These are phyloP conservation scores for Tenualosa ilisha DNA, from an alignment of 2,797 vertebrate species.

Conservation along the genomic window DNA sequence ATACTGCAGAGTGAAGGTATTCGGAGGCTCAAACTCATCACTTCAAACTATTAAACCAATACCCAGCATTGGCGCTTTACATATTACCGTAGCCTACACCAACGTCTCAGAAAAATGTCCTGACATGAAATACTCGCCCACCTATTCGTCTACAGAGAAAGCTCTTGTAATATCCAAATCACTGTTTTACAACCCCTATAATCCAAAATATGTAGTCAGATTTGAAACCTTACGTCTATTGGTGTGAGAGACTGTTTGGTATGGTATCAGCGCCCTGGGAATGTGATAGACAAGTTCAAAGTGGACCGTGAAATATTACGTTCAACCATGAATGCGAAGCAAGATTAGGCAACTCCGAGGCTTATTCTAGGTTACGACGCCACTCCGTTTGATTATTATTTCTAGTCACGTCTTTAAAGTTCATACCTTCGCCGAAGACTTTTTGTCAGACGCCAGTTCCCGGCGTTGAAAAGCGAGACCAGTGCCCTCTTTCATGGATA, in stretches of 20 bases:
- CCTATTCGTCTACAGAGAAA: not conserved
- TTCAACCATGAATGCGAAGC: not conserved
- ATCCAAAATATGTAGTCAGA: not conserved
- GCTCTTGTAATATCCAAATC: not conserved
- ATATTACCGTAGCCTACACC: not conserved
- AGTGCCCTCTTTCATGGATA: slow-evolving; percentile 36
- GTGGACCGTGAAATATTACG: not conserved
- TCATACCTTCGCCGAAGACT: slow-evolving; percentile 68
- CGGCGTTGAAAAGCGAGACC: slow-evolving; percentile 41
- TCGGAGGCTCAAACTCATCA: not conserved
- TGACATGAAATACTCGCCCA: not conserved
- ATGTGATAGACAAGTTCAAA: slow-evolving; percentile 1
- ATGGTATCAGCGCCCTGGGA: not conserved
- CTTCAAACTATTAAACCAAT: slow-evolving; percentile 5
- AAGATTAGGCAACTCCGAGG: not conserved
- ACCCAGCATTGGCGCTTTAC: not conserved
- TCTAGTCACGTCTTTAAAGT: slow-evolving; percentile 37
- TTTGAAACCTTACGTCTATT: not conserved
- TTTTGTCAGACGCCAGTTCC: slow-evolving; percentile 54
- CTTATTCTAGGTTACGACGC: not conserved
- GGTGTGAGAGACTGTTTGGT: not conserved
- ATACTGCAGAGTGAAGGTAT: not conserved
- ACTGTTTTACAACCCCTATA: not conserved
- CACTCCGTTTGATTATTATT: slow-evolving; percentile 26
- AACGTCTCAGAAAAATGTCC: not conserved